Conservation (phyloP, 35 echinoderm and acorn worm genomes). For the Amphiura filiformis region DNA sequence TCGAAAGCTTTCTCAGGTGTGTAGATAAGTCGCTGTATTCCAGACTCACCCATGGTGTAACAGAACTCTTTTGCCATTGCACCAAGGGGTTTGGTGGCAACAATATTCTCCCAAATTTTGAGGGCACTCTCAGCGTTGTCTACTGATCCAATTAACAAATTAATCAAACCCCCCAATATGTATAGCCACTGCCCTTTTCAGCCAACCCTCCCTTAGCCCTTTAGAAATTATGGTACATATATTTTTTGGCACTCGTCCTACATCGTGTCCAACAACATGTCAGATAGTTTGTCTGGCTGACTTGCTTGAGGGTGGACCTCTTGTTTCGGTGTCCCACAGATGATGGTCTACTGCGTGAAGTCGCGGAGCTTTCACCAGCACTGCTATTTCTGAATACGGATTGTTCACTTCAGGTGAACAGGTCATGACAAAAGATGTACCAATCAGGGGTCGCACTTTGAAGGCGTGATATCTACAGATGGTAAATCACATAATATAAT, state of each 20-base stretch:
- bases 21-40: too few species aligned
- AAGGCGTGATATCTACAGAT: not conserved
- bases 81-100: too few species aligned
- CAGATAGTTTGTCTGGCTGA: not conserved
- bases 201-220: not conserved
- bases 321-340: not conserved
- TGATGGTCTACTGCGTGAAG: not conserved
- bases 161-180: too few species aligned
- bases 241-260: not conserved
- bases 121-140: too few species aligned
- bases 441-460: not conserved
- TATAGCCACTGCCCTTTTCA: not conserved
- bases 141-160: too few species aligned
- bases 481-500: too few species aligned
- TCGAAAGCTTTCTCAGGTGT: too few species aligned
- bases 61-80: too few species aligned
- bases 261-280: not conserved
- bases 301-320: not conserved
- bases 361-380: not conserved
- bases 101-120: too few species aligned
- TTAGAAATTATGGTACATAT: not conserved
- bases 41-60: too few species aligned
- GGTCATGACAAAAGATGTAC: not conserved
- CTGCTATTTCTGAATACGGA: not conserved
- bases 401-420: not conserved